These are phyloP conservation scores for Drosophila meridionalis DNA, from an alignment of 2,888 invertebrate species.

Conservation along the genomic window DNA sequence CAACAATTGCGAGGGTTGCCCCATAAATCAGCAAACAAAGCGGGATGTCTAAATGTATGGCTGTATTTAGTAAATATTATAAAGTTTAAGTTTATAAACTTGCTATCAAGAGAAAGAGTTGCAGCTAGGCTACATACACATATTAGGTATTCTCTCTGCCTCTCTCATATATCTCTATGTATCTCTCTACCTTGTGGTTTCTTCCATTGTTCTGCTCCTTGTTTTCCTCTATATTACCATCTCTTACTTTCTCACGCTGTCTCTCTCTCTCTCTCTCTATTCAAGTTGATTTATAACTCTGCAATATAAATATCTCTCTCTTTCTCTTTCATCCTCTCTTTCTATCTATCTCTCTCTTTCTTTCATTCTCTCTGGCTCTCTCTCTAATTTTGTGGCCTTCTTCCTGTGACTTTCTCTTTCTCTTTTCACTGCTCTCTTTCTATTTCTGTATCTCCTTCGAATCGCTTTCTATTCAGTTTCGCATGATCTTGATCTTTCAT, in stretches of 20 bases:
- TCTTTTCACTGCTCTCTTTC: no score
- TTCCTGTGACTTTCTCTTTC: neutral
- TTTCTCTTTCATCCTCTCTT: neutral
- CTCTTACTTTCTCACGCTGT: neutral
- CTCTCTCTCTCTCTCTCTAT: neutral
- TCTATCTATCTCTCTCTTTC: neutral
- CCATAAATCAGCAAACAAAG: neutral
- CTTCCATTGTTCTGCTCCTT: neutral
- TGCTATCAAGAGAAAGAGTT: neutral
- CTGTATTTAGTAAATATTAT: neutral
- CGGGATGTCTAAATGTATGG: neutral
- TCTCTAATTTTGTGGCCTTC: no score
- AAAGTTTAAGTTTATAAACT: neutral
- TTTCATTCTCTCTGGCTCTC: neutral
- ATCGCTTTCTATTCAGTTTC: no score
- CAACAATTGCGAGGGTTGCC: slow-evolving; percentile 6
- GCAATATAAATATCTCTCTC: neutral
- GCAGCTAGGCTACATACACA: no score
- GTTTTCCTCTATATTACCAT: no score
- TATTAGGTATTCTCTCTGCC: no score
- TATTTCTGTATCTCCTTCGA: neutral
- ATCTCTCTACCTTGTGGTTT: neutral
- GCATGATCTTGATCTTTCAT: no score
- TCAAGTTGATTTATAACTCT: no score
- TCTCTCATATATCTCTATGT: neutral